Conservation (phyloP, 1,140 invertebrate species). For the Rhyzopertha dominica region DNA sequence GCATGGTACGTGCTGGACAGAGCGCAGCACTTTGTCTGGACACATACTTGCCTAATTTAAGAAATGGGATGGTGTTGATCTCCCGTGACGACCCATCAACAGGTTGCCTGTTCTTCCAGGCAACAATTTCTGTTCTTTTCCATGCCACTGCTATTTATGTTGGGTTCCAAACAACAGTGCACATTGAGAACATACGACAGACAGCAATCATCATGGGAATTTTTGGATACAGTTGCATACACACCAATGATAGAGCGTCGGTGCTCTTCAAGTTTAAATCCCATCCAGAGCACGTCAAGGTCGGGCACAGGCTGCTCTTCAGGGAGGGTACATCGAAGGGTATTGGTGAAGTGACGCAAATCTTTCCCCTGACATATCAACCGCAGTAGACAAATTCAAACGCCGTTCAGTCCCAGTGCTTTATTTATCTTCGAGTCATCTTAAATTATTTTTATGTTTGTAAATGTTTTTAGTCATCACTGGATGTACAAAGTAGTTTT, state of each 20-base stretch:
- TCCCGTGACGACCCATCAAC: slow-evolving; percentile 32
- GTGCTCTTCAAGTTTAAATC: slow-evolving; percentile 85
- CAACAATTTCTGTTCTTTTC: slow-evolving; percentile 78
- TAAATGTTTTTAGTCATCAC: too few relatives aligned
- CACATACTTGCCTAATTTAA: slow-evolving; percentile 53
- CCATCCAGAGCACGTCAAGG: slow-evolving; percentile 88
- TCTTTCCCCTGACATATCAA: slow-evolving; percentile 56
- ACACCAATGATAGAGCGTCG: slow-evolving; percentile 79
- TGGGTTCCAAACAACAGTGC: slow-evolving; percentile 91
- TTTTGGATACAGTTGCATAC: slow-evolving; percentile 52
- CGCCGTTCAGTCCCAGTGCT: too few relatives aligned
- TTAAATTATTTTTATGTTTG: too few relatives aligned
- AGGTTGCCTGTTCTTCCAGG: slow-evolving; percentile 54
- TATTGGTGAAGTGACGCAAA: slow-evolving; percentile 84
- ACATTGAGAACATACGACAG: slow-evolving; percentile 92
- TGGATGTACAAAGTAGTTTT: too few relatives aligned
- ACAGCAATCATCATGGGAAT: slow-evolving; percentile 81
- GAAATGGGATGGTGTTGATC: slow-evolving; percentile 81
- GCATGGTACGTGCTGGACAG: slow-evolving; percentile 82
- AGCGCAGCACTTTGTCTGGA: slow-evolving; percentile 82
- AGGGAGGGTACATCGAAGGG: slow-evolving; percentile 84
- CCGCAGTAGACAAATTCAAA: too few relatives aligned
- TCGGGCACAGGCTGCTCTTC: slow-evolving; percentile 80
- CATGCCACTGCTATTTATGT: slow-evolving; percentile 77
- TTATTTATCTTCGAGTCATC: too few relatives aligned